A percentile compares a stretch with the other conserved stretches of the same genome.
These are phyloP conservation scores for Petrocephalus microphthalmus DNA, from an alignment of 2,113 vertebrate species.

Conservation along the genomic window DNA sequence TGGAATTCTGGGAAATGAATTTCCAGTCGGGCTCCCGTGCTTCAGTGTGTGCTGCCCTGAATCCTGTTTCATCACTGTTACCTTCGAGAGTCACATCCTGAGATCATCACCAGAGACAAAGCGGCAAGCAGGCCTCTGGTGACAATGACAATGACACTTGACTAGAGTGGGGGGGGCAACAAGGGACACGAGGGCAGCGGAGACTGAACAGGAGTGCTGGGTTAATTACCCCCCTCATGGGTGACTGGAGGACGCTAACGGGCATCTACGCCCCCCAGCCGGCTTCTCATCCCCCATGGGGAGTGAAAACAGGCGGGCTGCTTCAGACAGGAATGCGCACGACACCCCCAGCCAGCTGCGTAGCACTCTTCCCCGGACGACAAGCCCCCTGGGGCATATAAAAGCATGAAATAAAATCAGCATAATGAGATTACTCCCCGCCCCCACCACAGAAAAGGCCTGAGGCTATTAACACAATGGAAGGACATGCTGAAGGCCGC, in stretches of 20 bases:
- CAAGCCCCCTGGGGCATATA: constrained; percentile 24
- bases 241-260: not conserved
- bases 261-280: not conserved
- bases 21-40: not conserved
- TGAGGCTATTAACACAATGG: constrained; percentile 41
- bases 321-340: constrained; percentile 49
- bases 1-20: not conserved
- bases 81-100: no score
- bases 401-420: constrained; percentile 39
- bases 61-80: not conserved
- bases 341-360: constrained; percentile 53
- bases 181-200: not conserved
- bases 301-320: constrained; percentile 22
- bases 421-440: constrained; percentile 48
- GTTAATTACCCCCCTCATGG: not conserved
- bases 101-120: not conserved
- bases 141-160: not conserved
- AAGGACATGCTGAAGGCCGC: constrained; percentile 32
- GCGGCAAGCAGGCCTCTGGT: not conserved
- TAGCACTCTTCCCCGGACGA: not conserved
- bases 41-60: not conserved
- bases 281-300: not conserved
- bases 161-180: not conserved
- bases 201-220: not conserved
- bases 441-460: constrained; percentile 16